Percentiles rank a stretch among this genome's conserved stretches.
Evolutionary conservation across 2,888 invertebrate species (phyloP).

Genomic region (Acrocera orbiculus): DNA sequence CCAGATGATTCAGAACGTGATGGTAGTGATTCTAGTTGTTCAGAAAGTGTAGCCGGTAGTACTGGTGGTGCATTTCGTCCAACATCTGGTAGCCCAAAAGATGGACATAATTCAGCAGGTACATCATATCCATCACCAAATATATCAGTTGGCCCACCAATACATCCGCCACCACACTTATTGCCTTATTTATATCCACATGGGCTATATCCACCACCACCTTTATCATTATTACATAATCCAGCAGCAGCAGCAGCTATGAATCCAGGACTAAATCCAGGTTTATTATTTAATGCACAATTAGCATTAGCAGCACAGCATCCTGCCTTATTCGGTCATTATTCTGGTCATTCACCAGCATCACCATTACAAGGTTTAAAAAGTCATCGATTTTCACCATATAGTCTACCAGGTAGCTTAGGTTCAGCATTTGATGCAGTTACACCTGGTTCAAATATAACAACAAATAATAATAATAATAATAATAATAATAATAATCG

Average conservation of each 20-base stretch:
- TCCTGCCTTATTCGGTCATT: slow-evolving; percentile 54
- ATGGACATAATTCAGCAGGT: slow-evolving; percentile 31
- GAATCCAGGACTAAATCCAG: slow-evolving; percentile 53
- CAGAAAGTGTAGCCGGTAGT: slow-evolving; percentile 39
- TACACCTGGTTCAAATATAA: slow-evolving; percentile 46
- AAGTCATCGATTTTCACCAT: slow-evolving; percentile 75
- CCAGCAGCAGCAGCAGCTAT: slow-evolving; percentile 37
- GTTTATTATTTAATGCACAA: slow-evolving; percentile 76
- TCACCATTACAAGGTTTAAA: slow-evolving; percentile 51
- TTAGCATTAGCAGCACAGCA: slow-evolving; percentile 76
- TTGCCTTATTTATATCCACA: slow-evolving; percentile 86
- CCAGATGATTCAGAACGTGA: slow-evolving; percentile 45
- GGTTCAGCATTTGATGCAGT: slow-evolving; percentile 83
- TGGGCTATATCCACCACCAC: slow-evolving; percentile 70
- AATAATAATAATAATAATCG: no score
- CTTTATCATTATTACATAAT: slow-evolving; percentile 43
- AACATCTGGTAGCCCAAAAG: slow-evolving; percentile 36
- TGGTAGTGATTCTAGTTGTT: slow-evolving; percentile 57
- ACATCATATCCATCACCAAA: slow-evolving; percentile 76
- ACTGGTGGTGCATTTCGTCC: slow-evolving; percentile 32
- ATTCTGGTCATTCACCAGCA: slow-evolving; percentile 49
- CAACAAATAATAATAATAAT: slow-evolving; percentile 1
- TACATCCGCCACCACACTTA: slow-evolving; percentile 74
- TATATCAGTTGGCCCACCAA: slow-evolving; percentile 84
- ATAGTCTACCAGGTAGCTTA: slow-evolving; percentile 60